Base-by-base conservation (phyloP, 2,113 vertebrate genomes). In the Mobula hypostoma region DNA sequence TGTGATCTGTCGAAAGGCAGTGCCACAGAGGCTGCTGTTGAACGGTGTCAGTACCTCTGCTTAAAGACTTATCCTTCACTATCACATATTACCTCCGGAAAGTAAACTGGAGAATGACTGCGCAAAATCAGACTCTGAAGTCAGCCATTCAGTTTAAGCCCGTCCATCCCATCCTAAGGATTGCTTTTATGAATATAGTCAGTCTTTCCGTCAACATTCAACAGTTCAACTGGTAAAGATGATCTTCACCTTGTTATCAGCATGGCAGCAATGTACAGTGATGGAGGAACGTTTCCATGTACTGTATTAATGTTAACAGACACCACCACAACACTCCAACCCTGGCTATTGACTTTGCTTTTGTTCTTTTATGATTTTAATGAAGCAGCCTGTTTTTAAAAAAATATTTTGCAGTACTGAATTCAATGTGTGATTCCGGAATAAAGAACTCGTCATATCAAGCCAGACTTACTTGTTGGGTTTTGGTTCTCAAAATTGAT, bases 381-480 rank as follows among this genome's bases (percentile, higher is more conserved):
- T 92, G 32, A 24, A 72, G 19, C 66, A 72, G 36, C 68, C 90
- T 72, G 68, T 96, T 70, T 24, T 91, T 92, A 8, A 36, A 40
- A 95, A 94, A 61, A 90, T 95, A 95, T 95, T 95, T 96, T 96
- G 58, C 95, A 94, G 63, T 95, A 95, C n/a, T 94, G 95, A 95
- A 95, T 94, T 95, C 94, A 94, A 95, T 95, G 94, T 77, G 94
- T 95, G 94, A 95, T 95, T 94, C 94, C 94, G 94, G 68, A 93
- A 93, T 93, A 93, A 93, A 93, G 24, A 66, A 74, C 68, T 56
- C 29, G 72, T 93, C 91, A 76, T 21, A 21, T 93, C 91, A 56
- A 93, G 36, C 21, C 36, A 29, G 2, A 93, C 72, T 56, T 70
- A 27, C 5, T 4, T 76, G 91, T 14, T 56, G 21, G 24, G 24